These are phyloP conservation scores for Celastrina argiolus DNA, from an alignment of 2,888 invertebrate species.

Conservation along the genomic window DNA sequence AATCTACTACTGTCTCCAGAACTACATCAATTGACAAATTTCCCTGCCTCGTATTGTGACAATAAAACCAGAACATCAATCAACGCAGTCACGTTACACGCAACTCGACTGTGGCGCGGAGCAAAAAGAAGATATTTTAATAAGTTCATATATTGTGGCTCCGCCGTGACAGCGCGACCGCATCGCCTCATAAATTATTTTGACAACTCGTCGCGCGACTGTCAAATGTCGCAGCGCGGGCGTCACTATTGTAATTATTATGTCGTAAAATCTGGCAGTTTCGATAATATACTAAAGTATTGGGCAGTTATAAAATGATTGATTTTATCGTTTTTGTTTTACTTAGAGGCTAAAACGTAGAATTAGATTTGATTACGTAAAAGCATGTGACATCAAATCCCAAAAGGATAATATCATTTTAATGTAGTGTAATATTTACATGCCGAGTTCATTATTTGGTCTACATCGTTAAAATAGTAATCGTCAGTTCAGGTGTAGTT, in stretches of 20 bases:
- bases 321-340: not conserved
- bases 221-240: constrained; percentile 34
- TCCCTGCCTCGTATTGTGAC: not conserved
- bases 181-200: constrained; percentile 76
- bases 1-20: not conserved
- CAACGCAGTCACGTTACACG: constrained; percentile 45
- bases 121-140: constrained; percentile 68
- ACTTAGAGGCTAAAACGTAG: not conserved
- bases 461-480: not conserved
- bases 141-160: constrained; percentile 71
- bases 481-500: not conserved
- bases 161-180: constrained; percentile 63
- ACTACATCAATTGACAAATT: not conserved
- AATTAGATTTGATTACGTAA: too few species aligned
- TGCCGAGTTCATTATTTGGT: not conserved
- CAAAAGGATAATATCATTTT: not conserved
- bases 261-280: constrained; percentile 1
- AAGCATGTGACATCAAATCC: too few species aligned
- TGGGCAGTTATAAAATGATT: not conserved
- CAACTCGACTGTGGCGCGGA: constrained; percentile 63
- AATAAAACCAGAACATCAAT: constrained; percentile 31
- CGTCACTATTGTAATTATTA: constrained; percentile 1
- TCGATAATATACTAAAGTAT: not conserved
- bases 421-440: not conserved
- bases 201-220: constrained; percentile 54